Base-by-base conservation (phyloP, 1,140 invertebrate genomes). In the Diploscapter pachys region DNA sequence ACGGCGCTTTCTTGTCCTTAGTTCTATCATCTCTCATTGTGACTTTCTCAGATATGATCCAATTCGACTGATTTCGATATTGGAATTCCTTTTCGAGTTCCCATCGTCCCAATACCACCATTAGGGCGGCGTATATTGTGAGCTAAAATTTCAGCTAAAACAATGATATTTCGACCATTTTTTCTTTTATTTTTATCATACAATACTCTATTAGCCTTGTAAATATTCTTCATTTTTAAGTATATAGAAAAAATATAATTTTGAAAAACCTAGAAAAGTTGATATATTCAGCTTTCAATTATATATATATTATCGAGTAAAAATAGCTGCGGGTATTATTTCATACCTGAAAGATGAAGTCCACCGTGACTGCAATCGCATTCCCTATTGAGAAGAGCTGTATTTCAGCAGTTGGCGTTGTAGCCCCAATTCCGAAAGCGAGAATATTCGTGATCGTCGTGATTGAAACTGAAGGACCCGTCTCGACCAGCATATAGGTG, bases 351-450 rank as follows among this genome's bases (percentile, higher is more conserved):
- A 81, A 84, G 54, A 86, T 69, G 66, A 85, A 84, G 57, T 82
- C 83, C 3, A 85, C 48, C 3, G 76, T 78, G 50, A 85, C 82
- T n/a, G 84, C 84, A 5, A 80, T n/a, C 5, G 81, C 80, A 77
- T 85, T 85, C 63, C 83, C 83, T 48, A 85, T 84, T n/a, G 77
- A 83, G 64, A 85, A 85, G 5, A 85, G 62, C 71, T 83, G 83
- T n/a, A 85, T 85, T 73, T 85, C 83, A 11, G 83, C 82, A 55
- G 83, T 83, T 56, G 84, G 82, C 2, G 82, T 81, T 31, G 83
- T 61, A 48, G 83, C 83, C n/a, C 84, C 84, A 57, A 85, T 79
- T 31, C 75, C 77, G 65, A 85, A 85, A 8, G 83, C 83, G 5
- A 84, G 74, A 3, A 81, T 76, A 77, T 85, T 85, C 4, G 83